phyloP scores from a whole-genome alignment of 2,888 invertebrate genomes.

The Andrena hattorfiana region DNA sequence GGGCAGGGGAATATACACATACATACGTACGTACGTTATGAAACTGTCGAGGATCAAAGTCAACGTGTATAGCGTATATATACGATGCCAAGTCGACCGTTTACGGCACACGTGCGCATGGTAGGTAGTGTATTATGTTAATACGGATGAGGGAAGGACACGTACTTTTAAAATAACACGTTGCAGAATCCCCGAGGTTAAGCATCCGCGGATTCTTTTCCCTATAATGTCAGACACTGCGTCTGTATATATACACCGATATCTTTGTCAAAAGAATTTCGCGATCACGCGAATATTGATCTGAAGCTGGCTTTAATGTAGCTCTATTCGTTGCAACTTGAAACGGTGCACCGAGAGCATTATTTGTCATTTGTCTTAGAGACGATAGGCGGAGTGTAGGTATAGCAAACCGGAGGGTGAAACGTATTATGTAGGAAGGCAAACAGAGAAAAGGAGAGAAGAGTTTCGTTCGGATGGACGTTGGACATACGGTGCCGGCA shows the following conservation, averaged over 20 bases:
- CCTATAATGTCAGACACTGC: neutral
- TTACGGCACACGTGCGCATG: slow-evolving; percentile 3
- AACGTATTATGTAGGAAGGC: slow-evolving; percentile 21
- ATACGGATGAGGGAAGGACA: neutral
- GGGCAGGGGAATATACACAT: too few species aligned
- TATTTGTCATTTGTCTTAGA: slow-evolving; percentile 11
- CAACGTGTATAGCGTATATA: neutral
- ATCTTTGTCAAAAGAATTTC: neutral
- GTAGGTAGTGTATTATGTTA: neutral
- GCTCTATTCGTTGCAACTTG: slow-evolving; percentile 17
- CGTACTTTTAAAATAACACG: neutral
- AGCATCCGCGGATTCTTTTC: neutral
- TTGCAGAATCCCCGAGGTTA: neutral
- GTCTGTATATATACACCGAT: neutral
- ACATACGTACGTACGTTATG: slow-evolving; percentile 27
- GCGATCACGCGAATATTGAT: neutral
- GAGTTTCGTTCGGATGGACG: slow-evolving; percentile 38
- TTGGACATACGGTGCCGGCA: slow-evolving; percentile 19
- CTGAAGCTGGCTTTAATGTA: slow-evolving; percentile 4
- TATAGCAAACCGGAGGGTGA: slow-evolving; percentile 10
- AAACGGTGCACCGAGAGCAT: too few species aligned
- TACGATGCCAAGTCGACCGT: neutral
- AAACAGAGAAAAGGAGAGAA: slow-evolving; percentile 16
- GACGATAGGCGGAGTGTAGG: slow-evolving; percentile 6
- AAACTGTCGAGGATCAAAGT: slow-evolving; percentile 36